A percentile compares a stretch with the other conserved stretches of the same genome.
Evolutionary conservation across 2,113 vertebrate genomes (phyloP).

Genomic region (Zapus hudsonius): DNA sequence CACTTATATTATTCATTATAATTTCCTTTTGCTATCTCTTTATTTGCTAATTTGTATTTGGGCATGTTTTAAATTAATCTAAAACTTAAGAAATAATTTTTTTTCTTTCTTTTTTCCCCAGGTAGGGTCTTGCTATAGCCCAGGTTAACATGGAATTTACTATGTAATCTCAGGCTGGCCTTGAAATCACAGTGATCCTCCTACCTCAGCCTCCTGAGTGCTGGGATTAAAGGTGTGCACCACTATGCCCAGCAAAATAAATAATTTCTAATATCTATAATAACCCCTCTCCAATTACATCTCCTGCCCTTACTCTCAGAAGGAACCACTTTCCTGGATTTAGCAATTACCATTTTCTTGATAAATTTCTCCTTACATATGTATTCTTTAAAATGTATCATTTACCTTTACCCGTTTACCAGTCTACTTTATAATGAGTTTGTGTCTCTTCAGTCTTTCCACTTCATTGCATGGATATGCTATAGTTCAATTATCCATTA

Average conservation of each 20-base stretch:
- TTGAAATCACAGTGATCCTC: no score
- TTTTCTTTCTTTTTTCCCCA: no score
- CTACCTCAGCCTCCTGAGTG: no score
- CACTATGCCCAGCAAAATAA: no score
- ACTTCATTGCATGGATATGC: neutral
- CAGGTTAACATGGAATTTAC: no score
- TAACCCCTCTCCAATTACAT: neutral
- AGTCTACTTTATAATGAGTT: neutral
- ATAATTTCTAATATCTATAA: neutral
- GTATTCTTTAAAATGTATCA: neutral
- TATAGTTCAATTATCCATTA: neutral
- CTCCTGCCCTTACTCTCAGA: neutral
- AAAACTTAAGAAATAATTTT: conserved; percentile 47
- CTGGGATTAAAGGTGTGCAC: no score
- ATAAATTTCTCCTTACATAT: neutral
- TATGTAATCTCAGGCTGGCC: no score
- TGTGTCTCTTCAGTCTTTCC: neutral
- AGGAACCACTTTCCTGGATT: neutral
- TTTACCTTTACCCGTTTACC: conserved; percentile 15
- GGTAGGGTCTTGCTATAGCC: no score
- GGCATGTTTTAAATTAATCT: neutral
- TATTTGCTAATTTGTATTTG: neutral
- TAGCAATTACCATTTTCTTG: neutral
- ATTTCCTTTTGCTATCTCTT: neutral
- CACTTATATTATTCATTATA: conserved; percentile 7